phyloP scores from a whole-genome alignment of 1,140 invertebrate genomes.

The Campoletis sonorensis region DNA sequence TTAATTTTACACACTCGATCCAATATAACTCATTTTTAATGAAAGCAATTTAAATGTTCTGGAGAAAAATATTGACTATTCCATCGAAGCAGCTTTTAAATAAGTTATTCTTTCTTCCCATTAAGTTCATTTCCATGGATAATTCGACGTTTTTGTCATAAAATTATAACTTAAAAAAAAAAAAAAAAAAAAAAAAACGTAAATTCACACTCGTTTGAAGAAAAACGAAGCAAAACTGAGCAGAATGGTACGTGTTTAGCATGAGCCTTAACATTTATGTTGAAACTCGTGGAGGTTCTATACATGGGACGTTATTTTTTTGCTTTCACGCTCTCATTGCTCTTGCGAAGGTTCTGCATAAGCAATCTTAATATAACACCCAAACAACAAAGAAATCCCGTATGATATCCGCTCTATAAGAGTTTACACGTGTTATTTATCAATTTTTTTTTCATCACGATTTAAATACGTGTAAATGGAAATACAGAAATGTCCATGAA shows the following conservation, averaged over 20 bases:
- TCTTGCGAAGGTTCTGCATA: slow-evolving; percentile 68
- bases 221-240: slow-evolving; percentile 35
- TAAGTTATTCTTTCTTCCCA: too few relatives aligned
- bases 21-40: too few relatives aligned
- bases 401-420: slow-evolving; percentile 7
- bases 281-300: slow-evolving; percentile 21
- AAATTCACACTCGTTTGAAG: slow-evolving; percentile 29
- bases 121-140: neutral
- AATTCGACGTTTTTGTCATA: neutral
- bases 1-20: too few relatives aligned
- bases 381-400: slow-evolving; percentile 35
- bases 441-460: neutral
- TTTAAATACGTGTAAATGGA: neutral
- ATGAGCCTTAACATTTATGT: slow-evolving; percentile 43
- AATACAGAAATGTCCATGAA: neutral
- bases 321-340: slow-evolving; percentile 73
- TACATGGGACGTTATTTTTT: slow-evolving; percentile 47
- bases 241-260: slow-evolving; percentile 29
- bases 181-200: neutral
- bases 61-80: too few relatives aligned
- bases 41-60: too few relatives aligned
- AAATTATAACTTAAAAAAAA: neutral
- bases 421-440: neutral
- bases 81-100: too few relatives aligned
- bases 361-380: slow-evolving; percentile 56